Conservation (phyloP, 2,797 vertebrate species). For the Pogoniulus pusillus region DNA sequence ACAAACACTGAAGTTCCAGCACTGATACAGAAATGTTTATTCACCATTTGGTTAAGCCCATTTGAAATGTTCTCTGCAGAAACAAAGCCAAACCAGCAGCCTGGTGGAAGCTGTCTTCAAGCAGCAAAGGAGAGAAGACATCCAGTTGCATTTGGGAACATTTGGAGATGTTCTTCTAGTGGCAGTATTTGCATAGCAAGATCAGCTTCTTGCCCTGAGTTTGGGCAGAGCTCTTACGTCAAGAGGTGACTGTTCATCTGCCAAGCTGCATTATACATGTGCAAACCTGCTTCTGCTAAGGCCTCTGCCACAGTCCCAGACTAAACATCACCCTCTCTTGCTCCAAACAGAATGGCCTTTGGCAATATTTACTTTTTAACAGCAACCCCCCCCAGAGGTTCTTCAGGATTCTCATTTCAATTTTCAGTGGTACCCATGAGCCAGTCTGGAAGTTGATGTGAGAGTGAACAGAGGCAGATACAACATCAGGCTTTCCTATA, state of each 20-base stretch:
- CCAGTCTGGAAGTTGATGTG: background rate
- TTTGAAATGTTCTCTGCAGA: background rate
- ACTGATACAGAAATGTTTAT: background rate
- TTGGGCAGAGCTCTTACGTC: background rate
- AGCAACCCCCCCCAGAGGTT: background rate
- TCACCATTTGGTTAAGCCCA: background rate
- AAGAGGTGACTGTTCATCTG: constrained; percentile 31
- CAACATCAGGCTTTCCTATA: background rate
- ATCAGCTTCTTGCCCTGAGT: background rate
- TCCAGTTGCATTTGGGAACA: background rate
- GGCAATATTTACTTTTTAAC: background rate
- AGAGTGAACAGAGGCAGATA: background rate
- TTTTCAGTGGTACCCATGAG: background rate
- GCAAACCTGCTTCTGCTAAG: constrained; percentile 19
- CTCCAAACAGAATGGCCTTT: background rate
- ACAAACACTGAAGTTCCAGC: background rate
- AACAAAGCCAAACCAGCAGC: constrained; percentile 24
- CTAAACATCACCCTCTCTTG: background rate
- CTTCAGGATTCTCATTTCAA: background rate
- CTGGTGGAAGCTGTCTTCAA: background rate
- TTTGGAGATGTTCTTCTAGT: background rate
- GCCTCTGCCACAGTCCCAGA: background rate
- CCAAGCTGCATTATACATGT: constrained; percentile 40
- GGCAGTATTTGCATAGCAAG: constrained; percentile 50
- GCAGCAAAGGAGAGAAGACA: constrained; percentile 23